These are phyloP conservation scores for Philopedon plagiatum DNA, from an alignment of 2,888 invertebrate genomes.

Conservation along the genomic window DNA sequence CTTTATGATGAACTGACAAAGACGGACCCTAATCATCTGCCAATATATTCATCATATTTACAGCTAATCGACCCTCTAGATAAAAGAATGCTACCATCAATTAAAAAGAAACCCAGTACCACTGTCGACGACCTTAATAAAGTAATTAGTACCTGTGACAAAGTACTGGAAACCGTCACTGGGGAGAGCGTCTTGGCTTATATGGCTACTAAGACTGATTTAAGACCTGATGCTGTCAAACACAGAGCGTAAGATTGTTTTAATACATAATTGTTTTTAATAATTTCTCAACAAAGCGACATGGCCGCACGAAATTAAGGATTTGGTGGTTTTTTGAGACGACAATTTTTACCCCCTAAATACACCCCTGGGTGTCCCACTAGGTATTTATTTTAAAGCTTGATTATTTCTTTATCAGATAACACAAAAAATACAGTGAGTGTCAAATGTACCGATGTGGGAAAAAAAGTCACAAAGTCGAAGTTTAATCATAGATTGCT, in stretches of 20 bases:
- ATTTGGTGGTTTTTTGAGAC: no score
- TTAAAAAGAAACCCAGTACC: constrained; percentile 46
- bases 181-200: constrained; percentile 84
- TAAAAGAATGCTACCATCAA: constrained; percentile 67
- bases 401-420: no score
- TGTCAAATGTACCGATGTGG: no score
- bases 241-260: constrained; percentile 40
- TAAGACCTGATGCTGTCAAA: constrained; percentile 82
- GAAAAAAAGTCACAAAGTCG: no score
- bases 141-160: constrained; percentile 76
- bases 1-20: constrained; percentile 83
- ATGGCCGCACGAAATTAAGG: no score
- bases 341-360: no score
- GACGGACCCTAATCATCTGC: constrained; percentile 81
- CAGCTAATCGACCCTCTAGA: constrained; percentile 80
- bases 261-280: neutral
- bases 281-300: neutral
- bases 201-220: constrained; percentile 88
- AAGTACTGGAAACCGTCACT: constrained; percentile 81
- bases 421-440: no score
- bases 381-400: no score
- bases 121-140: constrained; percentile 67
- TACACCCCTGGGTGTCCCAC: no score
- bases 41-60: constrained; percentile 84
- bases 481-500: no score